Evolutionary conservation across 2,888 invertebrate genomes (phyloP).

Genomic region (Catocala sponsa): DNA sequence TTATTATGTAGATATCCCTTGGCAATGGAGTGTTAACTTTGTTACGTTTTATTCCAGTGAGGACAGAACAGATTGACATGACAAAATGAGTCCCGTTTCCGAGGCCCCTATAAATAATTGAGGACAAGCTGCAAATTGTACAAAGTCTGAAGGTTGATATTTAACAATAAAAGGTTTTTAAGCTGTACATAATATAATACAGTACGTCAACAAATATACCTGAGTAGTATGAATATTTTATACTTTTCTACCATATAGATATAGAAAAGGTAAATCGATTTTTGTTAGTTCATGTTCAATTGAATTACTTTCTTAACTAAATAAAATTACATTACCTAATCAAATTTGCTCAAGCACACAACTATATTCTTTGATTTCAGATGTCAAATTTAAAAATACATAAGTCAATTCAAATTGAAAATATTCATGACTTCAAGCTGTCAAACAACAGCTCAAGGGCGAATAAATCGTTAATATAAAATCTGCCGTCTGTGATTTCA

Average conservation of each 20-base stretch:
- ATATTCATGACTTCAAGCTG: too few species aligned
- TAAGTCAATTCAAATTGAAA: too few species aligned
- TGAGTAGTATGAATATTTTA: too few species aligned
- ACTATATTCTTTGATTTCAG: neutral
- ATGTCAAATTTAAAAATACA: too few species aligned
- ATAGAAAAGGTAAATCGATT: neutral
- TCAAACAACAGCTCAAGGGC: too few species aligned
- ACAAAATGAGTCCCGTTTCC: conserved; percentile 45
- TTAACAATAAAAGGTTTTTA: neutral
- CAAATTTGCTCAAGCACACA: neutral
- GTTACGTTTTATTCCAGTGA: conserved; percentile 37
- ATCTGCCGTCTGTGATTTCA: too few species aligned
- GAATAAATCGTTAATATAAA: too few species aligned
- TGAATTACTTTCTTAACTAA: neutral
- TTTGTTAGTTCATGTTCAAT: too few species aligned
- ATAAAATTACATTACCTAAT: neutral
- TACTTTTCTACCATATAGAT: too few species aligned
- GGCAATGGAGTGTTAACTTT: conserved; percentile 40
- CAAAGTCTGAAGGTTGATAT: neutral
- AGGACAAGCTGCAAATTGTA: conserved; percentile 9
- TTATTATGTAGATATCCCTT: conserved; percentile 24
- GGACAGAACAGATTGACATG: conserved; percentile 48
- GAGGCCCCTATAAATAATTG: conserved; percentile 52
- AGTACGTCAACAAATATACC: too few species aligned
- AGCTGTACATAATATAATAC: neutral